Base-by-base conservation (phyloP, 2,113 vertebrate genomes). In the Hippotragus niger region DNA sequence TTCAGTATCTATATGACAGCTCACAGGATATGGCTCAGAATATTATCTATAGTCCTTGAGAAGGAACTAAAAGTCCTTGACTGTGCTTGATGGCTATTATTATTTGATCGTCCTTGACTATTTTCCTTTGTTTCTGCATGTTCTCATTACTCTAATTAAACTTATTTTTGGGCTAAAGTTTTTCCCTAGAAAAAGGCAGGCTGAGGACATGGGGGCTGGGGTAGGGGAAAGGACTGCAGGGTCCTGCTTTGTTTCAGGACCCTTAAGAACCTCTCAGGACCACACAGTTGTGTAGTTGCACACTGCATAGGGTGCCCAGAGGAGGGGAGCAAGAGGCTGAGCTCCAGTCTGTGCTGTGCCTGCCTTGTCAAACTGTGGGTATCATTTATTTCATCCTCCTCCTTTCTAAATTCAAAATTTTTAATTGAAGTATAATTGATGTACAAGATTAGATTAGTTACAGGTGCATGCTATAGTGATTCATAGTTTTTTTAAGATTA, bases 221-320 rank as follows among this genome's bases (percentile, higher is more conserved):
- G 64, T 1, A 0, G 67, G 10, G 10, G 10, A 36, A 25, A 74
- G 67, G 67, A 13, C 67, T 13, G 21, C 11, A 74, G 36, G 67
- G 67, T 40, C 67, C 36, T 74, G 67, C 67, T 40, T 13, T 23
- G 67, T 25, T 21, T 74, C 19, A 74, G 62, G 74, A 43, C 27
- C 52, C 7, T 1, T 25, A 85, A 23, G 84, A 36, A 6, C 4
- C 8, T 87, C 13, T 23, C 1, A 13, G 62, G 74, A 40, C 53
- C 13, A 36, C 3, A 2, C 40, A 16, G 16, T 1, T 23, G 57
- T 31, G 10, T 3, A 29, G 45, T 16, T 27, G 58, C 6, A 5
- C 5, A 4, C 55, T 15, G 29, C 25, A 57, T 25, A 50, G 12
- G 67, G n/a, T 31, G 17, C 52, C 50, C 1, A 0, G 60, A 33